phyloP scores from a whole-genome alignment of 2,888 invertebrate species.

The Megastigmus dorsalis region DNA sequence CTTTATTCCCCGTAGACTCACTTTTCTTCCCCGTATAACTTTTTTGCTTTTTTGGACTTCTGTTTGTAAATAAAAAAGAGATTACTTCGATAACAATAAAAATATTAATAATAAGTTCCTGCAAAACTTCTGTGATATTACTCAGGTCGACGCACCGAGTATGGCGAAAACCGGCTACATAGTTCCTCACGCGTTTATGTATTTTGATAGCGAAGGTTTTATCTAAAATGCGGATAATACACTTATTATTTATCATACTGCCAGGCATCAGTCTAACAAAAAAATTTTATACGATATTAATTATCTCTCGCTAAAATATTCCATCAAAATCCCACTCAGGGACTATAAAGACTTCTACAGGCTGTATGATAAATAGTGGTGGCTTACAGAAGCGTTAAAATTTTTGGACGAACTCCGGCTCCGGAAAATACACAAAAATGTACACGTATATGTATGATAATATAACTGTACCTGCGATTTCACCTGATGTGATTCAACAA shows the following conservation, averaged over 20 bases:
- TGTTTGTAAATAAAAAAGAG: no score
- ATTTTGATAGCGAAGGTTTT: neutral
- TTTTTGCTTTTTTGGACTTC: no score
- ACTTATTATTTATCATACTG: neutral
- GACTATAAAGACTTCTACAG: no score
- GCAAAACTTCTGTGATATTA: no score
- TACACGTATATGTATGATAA: no score
- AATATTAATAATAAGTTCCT: neutral
- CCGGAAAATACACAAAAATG: no score
- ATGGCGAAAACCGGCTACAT: neutral
- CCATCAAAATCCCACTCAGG: neutral
- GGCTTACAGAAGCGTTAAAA: neutral
- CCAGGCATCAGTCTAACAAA: neutral
- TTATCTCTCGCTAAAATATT: no score
- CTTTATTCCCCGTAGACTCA: no score
- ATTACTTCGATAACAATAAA: neutral
- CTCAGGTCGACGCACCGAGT: no score
- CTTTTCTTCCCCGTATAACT: no score
- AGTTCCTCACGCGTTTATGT: neutral
- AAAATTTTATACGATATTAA: neutral
- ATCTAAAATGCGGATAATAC: neutral
- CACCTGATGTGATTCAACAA: no score
- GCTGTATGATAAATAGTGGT: neutral
- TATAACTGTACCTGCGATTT: no score
- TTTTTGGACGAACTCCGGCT: neutral